Conservation (phyloP, 1,140 invertebrate genomes). For the Danaus melanippus region DNA sequence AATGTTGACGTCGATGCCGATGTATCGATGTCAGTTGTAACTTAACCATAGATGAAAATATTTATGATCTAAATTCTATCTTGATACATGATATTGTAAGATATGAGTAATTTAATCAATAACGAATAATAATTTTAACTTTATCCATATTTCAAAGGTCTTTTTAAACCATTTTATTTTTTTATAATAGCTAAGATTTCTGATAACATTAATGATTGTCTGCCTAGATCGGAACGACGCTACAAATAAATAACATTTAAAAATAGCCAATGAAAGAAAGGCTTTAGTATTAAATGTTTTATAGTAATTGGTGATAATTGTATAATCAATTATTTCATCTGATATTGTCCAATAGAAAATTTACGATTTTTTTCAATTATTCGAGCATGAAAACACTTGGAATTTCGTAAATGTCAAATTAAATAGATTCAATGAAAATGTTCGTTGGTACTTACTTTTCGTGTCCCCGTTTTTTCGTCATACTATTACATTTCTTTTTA, state of each 20-base stretch:
- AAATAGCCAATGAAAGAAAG: conserved; percentile 38
- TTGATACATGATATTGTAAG: too few relatives aligned
- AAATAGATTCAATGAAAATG: conserved; percentile 39
- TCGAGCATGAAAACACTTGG: conserved; percentile 18
- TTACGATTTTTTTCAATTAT: conserved; percentile 12
- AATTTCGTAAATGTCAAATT: conserved; percentile 51
- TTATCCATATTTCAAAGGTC: too few relatives aligned
- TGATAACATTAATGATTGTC: too few relatives aligned
- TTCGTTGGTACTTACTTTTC: conserved; percentile 31
- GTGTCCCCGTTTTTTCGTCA: conserved; percentile 39
- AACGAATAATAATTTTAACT: too few relatives aligned
- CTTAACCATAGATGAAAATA: neutral
- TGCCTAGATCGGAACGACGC: conserved; percentile 24
- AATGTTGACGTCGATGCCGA: conserved; percentile 18
- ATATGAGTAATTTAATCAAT: too few relatives aligned
- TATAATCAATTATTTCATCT: conserved; percentile 25
- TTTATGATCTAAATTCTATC: too few relatives aligned
- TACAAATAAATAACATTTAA: conserved; percentile 6
- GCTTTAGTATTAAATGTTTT: conserved; percentile 51
- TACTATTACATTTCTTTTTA: conserved; percentile 19
- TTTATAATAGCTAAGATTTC: too few relatives aligned
- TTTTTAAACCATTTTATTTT: too few relatives aligned
- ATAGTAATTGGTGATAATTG: conserved; percentile 39
- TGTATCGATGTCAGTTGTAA: neutral
- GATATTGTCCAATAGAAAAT: conserved; percentile 33